Percentiles rank a stretch among this genome's conserved stretches.
Evolutionary conservation across 2,888 invertebrate species (phyloP).

Genomic region (Ecdyonurus torrentis): DNA sequence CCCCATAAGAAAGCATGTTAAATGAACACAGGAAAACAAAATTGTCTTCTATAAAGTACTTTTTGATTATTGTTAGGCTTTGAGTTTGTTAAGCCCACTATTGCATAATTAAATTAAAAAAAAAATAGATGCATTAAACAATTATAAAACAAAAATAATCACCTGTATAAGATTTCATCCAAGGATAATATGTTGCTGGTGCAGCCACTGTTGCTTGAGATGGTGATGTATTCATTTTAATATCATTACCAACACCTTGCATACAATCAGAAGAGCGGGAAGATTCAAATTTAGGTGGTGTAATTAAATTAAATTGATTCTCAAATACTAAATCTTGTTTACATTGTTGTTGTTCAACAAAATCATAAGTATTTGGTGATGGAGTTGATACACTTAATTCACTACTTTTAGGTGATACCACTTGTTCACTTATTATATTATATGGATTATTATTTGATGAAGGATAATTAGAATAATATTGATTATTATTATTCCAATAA

Average conservation of each 20-base stretch:
- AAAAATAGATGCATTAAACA: too few relatives aligned
- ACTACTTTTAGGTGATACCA: neutral
- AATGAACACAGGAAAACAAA: too few relatives aligned
- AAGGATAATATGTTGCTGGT: slow-evolving; percentile 13
- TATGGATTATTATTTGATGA: neutral
- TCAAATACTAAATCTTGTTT: neutral
- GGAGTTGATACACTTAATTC: neutral
- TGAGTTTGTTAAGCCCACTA: too few relatives aligned
- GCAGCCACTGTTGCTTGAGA: neutral
- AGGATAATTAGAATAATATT: neutral
- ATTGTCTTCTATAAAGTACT: too few relatives aligned
- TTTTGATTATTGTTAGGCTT: too few relatives aligned
- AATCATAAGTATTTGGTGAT: neutral
- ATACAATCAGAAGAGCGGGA: slow-evolving; percentile 4
- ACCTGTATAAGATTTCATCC: slow-evolving; percentile 16
- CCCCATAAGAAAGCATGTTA: too few relatives aligned
- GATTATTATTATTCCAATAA: neutral
- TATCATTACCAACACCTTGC: slow-evolving; percentile 1
- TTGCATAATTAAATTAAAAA: too few relatives aligned
- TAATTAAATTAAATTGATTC: neutral
- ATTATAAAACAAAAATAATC: too few relatives aligned
- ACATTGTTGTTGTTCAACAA: neutral
- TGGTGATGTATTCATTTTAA: slow-evolving; percentile 5
- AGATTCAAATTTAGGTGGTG: neutral
- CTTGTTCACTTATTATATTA: neutral